A percentile compares a stretch with the other conserved stretches of the same genome.
Evolutionary conservation across 2,888 invertebrate genomes (phyloP).

Genomic region (Galeruca laticollis): DNA sequence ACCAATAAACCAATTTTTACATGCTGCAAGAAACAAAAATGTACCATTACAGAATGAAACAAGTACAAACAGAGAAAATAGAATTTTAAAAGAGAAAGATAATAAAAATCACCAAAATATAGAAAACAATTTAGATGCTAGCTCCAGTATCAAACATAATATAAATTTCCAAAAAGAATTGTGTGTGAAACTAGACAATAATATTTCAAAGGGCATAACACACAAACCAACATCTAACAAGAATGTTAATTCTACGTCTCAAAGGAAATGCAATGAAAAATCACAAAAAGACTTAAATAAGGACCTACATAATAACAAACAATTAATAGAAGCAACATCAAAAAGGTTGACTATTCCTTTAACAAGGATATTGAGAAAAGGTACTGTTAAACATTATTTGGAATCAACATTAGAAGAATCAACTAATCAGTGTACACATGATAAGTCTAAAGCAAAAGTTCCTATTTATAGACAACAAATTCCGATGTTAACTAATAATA

Average conservation of each 20-base stretch:
- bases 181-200: background rate
- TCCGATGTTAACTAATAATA: constrained; percentile 13
- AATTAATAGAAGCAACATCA: background rate
- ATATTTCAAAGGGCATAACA: background rate
- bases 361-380: constrained; percentile 25
- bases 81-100: background rate
- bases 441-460: constrained; percentile 27
- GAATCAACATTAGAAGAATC: constrained; percentile 30
- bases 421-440: background rate
- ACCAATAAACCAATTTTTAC: background rate
- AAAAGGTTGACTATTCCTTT: constrained; percentile 16
- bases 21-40: background rate
- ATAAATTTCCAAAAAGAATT: background rate
- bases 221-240: too few species aligned
- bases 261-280: too few species aligned
- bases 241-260: too few species aligned
- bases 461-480: constrained; percentile 38
- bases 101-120: background rate
- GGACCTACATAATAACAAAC: background rate
- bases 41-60: background rate
- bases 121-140: too few species aligned
- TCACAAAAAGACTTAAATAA: too few species aligned
- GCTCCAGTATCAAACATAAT: background rate
- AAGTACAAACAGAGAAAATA: background rate
- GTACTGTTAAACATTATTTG: constrained; percentile 19